Percentiles rank a stretch among this genome's conserved stretches.
phyloP scores from a whole-genome alignment of 2,113 vertebrate genomes.

The Eudyptes chrysolophus region DNA sequence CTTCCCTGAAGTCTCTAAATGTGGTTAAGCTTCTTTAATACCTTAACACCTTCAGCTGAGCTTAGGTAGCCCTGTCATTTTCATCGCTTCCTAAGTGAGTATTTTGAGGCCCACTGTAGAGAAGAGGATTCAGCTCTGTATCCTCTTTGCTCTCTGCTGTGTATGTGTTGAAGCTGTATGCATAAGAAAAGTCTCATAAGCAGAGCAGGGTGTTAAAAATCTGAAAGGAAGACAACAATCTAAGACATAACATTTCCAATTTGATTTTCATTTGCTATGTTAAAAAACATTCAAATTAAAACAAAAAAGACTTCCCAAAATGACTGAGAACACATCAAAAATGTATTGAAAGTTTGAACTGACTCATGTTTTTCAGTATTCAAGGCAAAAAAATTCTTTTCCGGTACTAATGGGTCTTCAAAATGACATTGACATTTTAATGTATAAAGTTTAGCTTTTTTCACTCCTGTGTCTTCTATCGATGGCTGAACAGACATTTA shows the following conservation, averaged over 20 bases:
- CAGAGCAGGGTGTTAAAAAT: background rate
- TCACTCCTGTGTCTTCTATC: background rate
- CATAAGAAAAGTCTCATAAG: background rate
- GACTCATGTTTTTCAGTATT: background rate
- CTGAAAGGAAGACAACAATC: background rate
- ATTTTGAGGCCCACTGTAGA: background rate
- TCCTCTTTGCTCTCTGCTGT: background rate
- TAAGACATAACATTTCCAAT: background rate
- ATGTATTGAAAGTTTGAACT: background rate
- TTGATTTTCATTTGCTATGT: background rate
- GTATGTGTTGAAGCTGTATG: background rate
- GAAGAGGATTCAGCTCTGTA: background rate
- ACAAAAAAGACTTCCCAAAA: background rate
- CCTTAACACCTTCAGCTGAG: background rate
- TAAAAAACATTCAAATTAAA: background rate
- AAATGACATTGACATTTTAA: conserved; percentile 12
- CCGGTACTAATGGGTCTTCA: background rate
- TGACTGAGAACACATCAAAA: background rate
- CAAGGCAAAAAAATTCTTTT: background rate
- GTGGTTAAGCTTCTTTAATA: background rate
- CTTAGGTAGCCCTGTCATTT: background rate
- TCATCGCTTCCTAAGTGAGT: background rate
- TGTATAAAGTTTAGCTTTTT: background rate
- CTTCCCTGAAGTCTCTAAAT: background rate
- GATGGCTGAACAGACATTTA: background rate